Evolutionary conservation across 2,888 invertebrate genomes (phyloP), one percentile per base, ranked within the genome.

Genomic region (Artemia sp.): DNA sequence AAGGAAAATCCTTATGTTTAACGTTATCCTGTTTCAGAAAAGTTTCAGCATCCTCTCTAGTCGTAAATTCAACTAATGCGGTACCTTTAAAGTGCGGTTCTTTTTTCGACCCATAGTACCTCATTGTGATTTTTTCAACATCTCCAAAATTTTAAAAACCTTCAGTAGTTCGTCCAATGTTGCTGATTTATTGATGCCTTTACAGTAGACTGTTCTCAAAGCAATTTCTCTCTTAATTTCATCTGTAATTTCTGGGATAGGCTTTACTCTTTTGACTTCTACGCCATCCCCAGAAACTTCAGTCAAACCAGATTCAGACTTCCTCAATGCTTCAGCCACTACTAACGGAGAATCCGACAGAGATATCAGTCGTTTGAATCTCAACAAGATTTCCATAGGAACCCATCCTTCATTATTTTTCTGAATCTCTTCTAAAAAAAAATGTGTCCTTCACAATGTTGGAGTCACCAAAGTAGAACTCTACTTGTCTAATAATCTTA

Each of bases 311-410:
- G 83, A 82, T 11, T 85, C 83, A 0, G 92, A 88, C 74, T 88
- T 88, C 73, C 83, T 83, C 3, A 95, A 75, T 0, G 93, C 88
- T 70, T 83, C 83, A 1, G 85, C 81, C 73, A 97, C 91, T 0
- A 85, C 82, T 51, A 84, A 82, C 0, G 80, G 73, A 74, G 94
- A 89, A 1, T 80, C 83, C 0, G 86, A 83, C 12, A 96, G 77
- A 51, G 83, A 80, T 0, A 87, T 83, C 38, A 97, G 82, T 38
- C 95, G 84, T 78, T 95, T 93, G 78, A 97, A 98, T 71, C 86
- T 92, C 67, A 89, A 80, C 79, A 98, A 83, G 0, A 89, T 85
- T 0, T 87, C 85, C 67, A 97, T 77, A 19, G 19, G 19, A 19
- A 19, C 19, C 19, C 19, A 19, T 19, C 19, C 19, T 19, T 19